Conservation (phyloP, 1,140 invertebrate species). For the Sitodiplosis mosellana region DNA sequence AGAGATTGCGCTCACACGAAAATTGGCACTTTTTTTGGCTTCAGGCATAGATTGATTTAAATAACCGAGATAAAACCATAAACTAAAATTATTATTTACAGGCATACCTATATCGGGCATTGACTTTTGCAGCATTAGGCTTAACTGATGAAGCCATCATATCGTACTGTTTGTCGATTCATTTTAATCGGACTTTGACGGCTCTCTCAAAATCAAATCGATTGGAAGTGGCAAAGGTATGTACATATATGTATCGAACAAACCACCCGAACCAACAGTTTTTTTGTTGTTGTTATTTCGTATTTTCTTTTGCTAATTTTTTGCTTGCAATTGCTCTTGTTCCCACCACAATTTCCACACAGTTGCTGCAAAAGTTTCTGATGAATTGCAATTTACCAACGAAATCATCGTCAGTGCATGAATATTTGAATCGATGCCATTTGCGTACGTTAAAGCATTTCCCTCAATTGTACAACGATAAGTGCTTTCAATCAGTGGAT, state of each 20-base stretch:
- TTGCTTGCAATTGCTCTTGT: background rate
- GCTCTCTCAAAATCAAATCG: conserved; percentile 10
- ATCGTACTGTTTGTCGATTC: conserved; percentile 30
- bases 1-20: background rate
- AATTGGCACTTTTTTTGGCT: background rate
- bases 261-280: no score
- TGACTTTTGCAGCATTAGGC: conserved; percentile 38
- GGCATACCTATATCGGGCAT: conserved; percentile 47
- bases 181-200: conserved; percentile 10
- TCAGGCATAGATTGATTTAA: background rate
- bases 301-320: no score
- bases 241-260: background rate
- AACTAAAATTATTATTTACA: conserved; percentile 16
- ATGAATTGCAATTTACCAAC: no score
- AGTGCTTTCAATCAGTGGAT: no score
- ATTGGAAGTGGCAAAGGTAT: conserved; percentile 24
- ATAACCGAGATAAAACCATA: background rate
- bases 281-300: no score
- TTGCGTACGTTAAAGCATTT: no score
- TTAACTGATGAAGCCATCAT: conserved; percentile 48
- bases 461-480: no score
- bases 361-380: background rate
- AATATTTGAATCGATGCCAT: no score
- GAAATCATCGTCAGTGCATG: no score
- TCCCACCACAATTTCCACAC: background rate